These are phyloP conservation scores for Dynastes grantii DNA, from an alignment of 2,888 invertebrate species.

Conservation along the genomic window DNA sequence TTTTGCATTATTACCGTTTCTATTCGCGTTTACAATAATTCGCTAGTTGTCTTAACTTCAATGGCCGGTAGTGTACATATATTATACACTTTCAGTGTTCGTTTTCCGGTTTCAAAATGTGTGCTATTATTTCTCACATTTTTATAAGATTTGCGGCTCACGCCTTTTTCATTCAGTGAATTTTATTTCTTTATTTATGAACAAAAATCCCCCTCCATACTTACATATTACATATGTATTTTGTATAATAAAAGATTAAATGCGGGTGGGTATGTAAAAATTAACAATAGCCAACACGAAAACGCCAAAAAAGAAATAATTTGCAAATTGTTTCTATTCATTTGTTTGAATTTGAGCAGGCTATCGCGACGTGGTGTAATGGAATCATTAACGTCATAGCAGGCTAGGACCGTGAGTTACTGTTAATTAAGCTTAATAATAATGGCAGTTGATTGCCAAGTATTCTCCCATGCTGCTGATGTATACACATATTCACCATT, in stretches of 20 bases:
- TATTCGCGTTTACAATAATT: no score
- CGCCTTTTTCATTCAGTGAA: no score
- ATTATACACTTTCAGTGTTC: no score
- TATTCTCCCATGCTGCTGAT: slow-evolving; percentile 4
- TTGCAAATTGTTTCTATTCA: background rate
- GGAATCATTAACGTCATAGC: slow-evolving; percentile 38
- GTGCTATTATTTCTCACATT: no score
- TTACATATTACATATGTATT: no score
- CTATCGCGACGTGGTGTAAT: slow-evolving; percentile 24
- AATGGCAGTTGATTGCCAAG: slow-evolving; percentile 24
- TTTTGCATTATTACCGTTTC: no score
- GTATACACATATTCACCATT: background rate
- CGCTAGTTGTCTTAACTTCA: no score
- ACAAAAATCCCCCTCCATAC: no score
- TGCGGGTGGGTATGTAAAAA: background rate
- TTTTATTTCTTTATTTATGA: no score
- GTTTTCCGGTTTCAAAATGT: no score
- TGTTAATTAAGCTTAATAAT: slow-evolving; percentile 46
- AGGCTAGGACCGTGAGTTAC: slow-evolving; percentile 33
- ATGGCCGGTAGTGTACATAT: no score
- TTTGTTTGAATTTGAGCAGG: slow-evolving; percentile 29
- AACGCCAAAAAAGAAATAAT: background rate
- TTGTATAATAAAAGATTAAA: background rate
- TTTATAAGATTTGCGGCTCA: no score
- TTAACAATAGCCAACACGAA: background rate